phyloP scores from a whole-genome alignment of 2,888 invertebrate species.

The Drosophila neotestacea region DNA sequence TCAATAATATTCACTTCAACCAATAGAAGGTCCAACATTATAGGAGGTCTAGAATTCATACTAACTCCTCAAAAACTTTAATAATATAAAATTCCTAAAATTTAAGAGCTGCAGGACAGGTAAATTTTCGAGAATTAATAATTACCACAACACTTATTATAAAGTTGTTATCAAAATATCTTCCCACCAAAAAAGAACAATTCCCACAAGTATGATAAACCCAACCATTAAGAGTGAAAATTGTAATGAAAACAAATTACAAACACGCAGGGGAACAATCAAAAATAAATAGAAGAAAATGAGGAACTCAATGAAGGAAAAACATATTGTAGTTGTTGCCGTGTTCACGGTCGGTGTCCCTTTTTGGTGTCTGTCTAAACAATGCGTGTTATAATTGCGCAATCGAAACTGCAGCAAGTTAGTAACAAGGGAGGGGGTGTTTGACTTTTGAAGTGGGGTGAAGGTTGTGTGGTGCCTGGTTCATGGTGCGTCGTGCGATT shows the following conservation, averaged over 20 bases:
- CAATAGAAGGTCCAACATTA: too few species aligned
- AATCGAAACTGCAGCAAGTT: constrained; percentile 68
- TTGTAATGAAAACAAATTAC: constrained; percentile 79
- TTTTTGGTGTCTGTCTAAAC: constrained; percentile 65
- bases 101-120: too few species aligned
- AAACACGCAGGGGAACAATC: constrained; percentile 49
- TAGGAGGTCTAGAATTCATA: too few species aligned
- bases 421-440: constrained; percentile 8
- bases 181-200: constrained; percentile 45
- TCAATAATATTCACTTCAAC: too few species aligned
- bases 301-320: constrained; percentile 38
- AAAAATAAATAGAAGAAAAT: constrained; percentile 22
- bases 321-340: constrained; percentile 81
- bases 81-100: too few species aligned
- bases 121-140: neutral
- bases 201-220: constrained; percentile 43
- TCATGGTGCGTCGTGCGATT: constrained; percentile 34
- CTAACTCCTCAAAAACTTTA: too few species aligned
- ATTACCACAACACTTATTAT: constrained; percentile 12
- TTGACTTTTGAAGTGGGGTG: constrained; percentile 24
- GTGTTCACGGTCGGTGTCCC: constrained; percentile 27
- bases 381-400: constrained; percentile 81
- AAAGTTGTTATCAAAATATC: constrained; percentile 17
- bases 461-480: too few species aligned
- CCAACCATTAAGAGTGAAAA: constrained; percentile 63